These are phyloP conservation scores for Phasia obesa DNA, from an alignment of 2,888 invertebrate genomes.

Conservation along the genomic window DNA sequence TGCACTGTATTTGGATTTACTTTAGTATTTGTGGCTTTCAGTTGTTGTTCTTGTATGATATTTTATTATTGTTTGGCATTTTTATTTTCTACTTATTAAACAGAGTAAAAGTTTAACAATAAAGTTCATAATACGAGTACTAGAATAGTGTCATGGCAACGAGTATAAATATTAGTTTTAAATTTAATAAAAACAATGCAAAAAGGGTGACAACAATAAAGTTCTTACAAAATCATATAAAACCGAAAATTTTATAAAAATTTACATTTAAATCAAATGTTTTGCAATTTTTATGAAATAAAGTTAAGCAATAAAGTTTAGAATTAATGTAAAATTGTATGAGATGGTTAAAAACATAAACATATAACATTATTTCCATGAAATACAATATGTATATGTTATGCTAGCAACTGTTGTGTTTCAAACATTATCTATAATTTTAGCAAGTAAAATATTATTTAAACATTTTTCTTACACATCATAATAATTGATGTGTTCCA, in stretches of 20 bases:
- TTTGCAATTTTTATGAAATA: too few relatives aligned
- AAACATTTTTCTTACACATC: not conserved
- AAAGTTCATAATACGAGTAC: slow-evolving; percentile 9
- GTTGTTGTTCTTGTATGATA: not conserved
- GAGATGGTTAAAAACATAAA: too few relatives aligned
- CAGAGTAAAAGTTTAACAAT: slow-evolving; percentile 33
- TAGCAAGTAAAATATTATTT: too few relatives aligned
- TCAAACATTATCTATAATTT: too few relatives aligned
- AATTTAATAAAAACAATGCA: slow-evolving; percentile 1
- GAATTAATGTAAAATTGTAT: too few relatives aligned
- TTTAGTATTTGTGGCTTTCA: not conserved
- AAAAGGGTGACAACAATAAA: not conserved
- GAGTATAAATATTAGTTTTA: not conserved
- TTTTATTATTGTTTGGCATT: not conserved
- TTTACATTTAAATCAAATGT: not conserved
- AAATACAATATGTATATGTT: too few relatives aligned
- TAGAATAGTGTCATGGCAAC: slow-evolving; percentile 35
- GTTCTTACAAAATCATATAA: not conserved
- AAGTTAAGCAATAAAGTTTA: too few relatives aligned
- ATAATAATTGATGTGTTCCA: slow-evolving; percentile 55
- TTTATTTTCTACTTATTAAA: slow-evolving; percentile 35
- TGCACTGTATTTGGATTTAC: too few relatives aligned
- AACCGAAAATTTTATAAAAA: not conserved
- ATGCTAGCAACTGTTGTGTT: too few relatives aligned
- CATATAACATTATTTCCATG: too few relatives aligned